Base-by-base conservation (phyloP, 1,140 invertebrate species). In the Drosophila sturtevanti region DNA sequence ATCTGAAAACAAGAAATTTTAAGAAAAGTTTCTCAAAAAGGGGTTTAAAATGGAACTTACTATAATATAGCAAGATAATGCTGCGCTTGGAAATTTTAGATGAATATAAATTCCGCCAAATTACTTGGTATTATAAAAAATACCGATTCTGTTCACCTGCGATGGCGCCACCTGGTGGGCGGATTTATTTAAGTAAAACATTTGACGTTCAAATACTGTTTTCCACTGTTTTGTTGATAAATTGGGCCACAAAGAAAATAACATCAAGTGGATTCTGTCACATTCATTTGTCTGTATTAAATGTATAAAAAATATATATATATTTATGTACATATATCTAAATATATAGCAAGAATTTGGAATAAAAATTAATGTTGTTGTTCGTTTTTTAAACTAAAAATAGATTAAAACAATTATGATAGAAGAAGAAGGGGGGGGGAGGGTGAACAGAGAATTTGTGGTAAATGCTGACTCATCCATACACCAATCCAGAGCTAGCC, bases 341-440 rank as follows among this genome's bases (percentile, higher is more conserved):
- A 41, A 67, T 76, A 77, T 21, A 48, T 35, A 21, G 41, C 41
- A 11, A 48, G 9, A 48, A 48, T 48, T 48, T 48, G 41, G 41
- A 48, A 77, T 77, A 77, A 77, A 77, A 77, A 44, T 77, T 56
- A 65, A 76, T 68, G 74, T 77, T 62, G 14, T 55, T 55, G 71
- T 68, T 48, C 6, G 41, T 48, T 48, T 48, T 77, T 77, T 71
- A 56, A 77, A 76, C 86, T 78, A 87, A 82, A 87, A 87, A 87
- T 87, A 87, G 84, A 66, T 71, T 58, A 59, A 63, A 79, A 64
- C 70, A 65, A 63, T 68, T 48, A 31, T 48, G 41, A 11, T 48
- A 16, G 41, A 48, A 2, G 2, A 48, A 38, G 5, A 3, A 14
- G 18, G n/a, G 10, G 0, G 9, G 4, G 10, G 11, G 16, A 10